These are phyloP conservation scores for Melanogrammus aeglefinus DNA, from an alignment of 2,797 vertebrate species.

Conservation along the genomic window DNA sequence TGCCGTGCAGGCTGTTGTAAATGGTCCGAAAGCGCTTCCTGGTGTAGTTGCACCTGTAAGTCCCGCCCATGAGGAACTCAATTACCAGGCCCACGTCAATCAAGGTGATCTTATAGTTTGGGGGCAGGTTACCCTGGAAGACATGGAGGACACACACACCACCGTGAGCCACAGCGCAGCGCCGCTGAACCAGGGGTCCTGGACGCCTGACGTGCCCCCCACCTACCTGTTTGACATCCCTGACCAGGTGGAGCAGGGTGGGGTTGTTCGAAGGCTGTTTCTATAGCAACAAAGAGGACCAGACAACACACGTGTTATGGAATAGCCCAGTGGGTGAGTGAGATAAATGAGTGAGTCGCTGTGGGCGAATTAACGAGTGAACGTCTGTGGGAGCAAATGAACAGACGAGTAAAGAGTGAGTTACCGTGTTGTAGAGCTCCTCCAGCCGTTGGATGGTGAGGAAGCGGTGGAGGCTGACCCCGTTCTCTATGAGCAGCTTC, in stretches of 20 bases:
- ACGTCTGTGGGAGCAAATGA: not conserved
- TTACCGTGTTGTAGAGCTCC: conserved; percentile 97
- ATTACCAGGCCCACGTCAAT: conserved; percentile 97
- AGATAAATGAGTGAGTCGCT: too few species aligned
- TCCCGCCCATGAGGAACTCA: conserved; percentile 97
- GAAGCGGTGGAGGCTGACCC: conserved; percentile 99
- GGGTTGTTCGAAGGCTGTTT: conserved; percentile 95
- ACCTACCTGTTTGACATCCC: conserved; percentile 95
- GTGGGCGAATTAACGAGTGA: too few species aligned
- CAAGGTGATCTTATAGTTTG: conserved; percentile 95
- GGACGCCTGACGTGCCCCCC: not conserved
- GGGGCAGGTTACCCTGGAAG: conserved; percentile 90
- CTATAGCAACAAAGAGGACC: conserved; percentile 59
- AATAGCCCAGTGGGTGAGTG: not conserved
- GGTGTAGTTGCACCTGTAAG: conserved; percentile 96
- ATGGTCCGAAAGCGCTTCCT: conserved; percentile 95
- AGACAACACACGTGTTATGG: not conserved
- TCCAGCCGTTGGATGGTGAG: conserved; percentile 94
- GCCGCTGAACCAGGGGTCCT: not conserved
- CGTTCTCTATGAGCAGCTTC: conserved; percentile 97
- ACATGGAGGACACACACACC: not conserved
- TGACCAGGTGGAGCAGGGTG: conserved; percentile 91
- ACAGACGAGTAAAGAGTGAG: not conserved
- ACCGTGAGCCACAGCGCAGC: not conserved
- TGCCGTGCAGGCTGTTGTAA: conserved; percentile 96